A percentile compares a stretch with the other conserved stretches of the same genome.
These are phyloP conservation scores for Scaptomyza polygonia DNA, from an alignment of 2,888 invertebrate species.

Conservation along the genomic window DNA sequence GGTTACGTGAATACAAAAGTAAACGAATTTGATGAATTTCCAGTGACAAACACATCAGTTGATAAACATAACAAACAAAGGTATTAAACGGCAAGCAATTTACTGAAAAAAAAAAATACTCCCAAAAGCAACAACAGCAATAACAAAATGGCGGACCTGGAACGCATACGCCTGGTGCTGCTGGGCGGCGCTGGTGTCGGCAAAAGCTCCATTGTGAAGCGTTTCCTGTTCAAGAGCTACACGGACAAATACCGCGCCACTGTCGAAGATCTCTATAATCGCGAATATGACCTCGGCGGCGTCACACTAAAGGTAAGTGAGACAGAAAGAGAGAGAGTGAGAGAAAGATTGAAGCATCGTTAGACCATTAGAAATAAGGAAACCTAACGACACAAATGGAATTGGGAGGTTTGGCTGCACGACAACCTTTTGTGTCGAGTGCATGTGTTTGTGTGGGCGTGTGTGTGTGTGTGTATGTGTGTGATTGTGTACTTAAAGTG, in stretches of 20 bases:
- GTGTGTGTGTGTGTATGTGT: conserved; percentile 7
- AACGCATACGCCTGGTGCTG: conserved; percentile 92
- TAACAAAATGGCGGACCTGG: conserved; percentile 88
- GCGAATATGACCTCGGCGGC: conserved; percentile 92
- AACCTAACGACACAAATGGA: not conserved
- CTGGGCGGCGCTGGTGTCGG: conserved; percentile 93
- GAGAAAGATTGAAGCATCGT: not conserved
- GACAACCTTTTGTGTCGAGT: conserved; percentile 11
- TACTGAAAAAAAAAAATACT: conserved; percentile 30
- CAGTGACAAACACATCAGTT: conserved; percentile 19
- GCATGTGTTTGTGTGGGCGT: conserved; percentile 5
- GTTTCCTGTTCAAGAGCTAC: conserved; percentile 92
- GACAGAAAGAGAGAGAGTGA: not conserved
- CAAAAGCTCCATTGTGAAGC: conserved; percentile 92
- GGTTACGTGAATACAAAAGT: not conserved
- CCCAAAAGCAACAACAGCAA: conserved; percentile 5
- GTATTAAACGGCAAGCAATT: conserved; percentile 46
- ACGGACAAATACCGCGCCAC: conserved; percentile 93
- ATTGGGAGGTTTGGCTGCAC: no score
- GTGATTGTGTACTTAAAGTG: conserved; percentile 18
- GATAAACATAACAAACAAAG: conserved; percentile 12
- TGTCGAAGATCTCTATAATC: conserved; percentile 94
- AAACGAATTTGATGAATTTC: conserved; percentile 15
- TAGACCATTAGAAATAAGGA: conserved; percentile 6
- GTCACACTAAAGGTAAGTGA: conserved; percentile 88